Conservation (phyloP, 2,888 invertebrate species). For the Lasioglossum pauxillum region DNA sequence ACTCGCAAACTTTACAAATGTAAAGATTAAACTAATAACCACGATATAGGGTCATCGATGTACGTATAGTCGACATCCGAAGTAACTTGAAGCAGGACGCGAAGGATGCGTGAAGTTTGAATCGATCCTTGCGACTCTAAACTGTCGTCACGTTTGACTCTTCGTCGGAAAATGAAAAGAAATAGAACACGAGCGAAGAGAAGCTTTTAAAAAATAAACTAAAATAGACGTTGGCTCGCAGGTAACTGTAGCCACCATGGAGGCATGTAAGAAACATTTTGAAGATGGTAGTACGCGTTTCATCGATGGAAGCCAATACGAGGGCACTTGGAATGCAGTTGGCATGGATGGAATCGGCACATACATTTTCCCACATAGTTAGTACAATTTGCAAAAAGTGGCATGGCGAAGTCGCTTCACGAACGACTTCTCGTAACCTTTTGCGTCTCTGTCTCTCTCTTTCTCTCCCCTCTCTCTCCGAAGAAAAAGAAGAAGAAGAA, state of each 20-base stretch:
- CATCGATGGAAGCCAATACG: constrained; percentile 80
- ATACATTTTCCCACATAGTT: constrained; percentile 87
- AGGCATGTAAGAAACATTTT: not conserved
- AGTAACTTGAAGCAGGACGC: not conserved
- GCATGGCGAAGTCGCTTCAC: not conserved
- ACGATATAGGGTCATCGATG: not conserved
- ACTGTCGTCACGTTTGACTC: not conserved
- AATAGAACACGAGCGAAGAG: not conserved
- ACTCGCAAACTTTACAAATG: not conserved
- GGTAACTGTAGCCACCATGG: constrained; percentile 8
- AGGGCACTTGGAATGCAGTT: constrained; percentile 87
- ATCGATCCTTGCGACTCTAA: not conserved
- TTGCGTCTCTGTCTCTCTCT: not conserved
- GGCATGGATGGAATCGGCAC: constrained; percentile 88
- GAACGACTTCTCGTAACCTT: not conserved
- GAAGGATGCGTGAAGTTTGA: not conserved
- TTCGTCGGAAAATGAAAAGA: not conserved
- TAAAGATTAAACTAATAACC: not conserved
- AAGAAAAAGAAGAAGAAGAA: not conserved
- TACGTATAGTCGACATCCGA: not conserved
- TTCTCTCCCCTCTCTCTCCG: not conserved
- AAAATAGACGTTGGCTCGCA: not conserved
- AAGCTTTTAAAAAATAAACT: not conserved
- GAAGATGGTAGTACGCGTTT: constrained; percentile 33
- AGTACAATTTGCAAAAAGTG: constrained; percentile 51